phyloP scores from a whole-genome alignment of 2,888 invertebrate genomes.

The Acanthococcus lagerstroemiae region DNA sequence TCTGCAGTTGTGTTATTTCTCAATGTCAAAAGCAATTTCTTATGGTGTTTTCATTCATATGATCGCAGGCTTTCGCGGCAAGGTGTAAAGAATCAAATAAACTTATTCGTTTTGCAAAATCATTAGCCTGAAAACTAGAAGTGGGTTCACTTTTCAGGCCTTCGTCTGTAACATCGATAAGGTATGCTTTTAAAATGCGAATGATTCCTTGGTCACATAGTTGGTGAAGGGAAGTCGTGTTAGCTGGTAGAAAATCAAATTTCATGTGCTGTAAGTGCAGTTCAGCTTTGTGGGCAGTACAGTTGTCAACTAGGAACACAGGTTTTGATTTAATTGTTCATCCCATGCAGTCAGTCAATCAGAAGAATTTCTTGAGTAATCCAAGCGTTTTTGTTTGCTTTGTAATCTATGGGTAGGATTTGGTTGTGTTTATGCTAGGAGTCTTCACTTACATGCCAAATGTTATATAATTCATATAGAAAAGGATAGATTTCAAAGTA shows the following conservation, averaged over 20 bases:
- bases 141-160: background rate
- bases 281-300: background rate
- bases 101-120: background rate
- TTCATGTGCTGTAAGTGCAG: background rate
- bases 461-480: too few species aligned
- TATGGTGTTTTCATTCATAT: background rate
- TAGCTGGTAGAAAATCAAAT: background rate
- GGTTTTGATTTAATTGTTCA: background rate
- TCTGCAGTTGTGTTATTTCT: background rate
- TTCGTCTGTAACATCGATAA: background rate
- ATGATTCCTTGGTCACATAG: background rate
- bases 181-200: background rate
- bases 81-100: background rate
- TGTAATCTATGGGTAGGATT: background rate
- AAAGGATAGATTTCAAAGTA: too few species aligned
- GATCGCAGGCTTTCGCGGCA: background rate
- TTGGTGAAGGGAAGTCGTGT: background rate
- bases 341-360: background rate
- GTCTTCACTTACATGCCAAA: too few species aligned
- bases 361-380: background rate
- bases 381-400: background rate
- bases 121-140: background rate
- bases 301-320: background rate
- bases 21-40: background rate
- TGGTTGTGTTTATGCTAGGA: too few species aligned